Base-by-base conservation (phyloP, 2,888 invertebrate species). In the Noctua janthe region DNA sequence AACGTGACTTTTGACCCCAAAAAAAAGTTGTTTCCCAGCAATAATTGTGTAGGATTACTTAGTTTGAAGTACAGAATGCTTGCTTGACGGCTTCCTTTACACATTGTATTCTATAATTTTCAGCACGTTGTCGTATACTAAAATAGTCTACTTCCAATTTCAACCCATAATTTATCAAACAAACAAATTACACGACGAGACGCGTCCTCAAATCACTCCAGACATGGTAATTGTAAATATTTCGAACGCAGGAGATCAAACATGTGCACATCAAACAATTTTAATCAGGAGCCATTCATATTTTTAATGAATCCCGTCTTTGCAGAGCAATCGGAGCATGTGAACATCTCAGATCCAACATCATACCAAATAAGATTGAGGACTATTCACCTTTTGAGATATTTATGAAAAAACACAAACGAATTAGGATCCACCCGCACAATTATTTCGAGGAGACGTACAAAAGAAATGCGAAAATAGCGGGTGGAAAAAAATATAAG, bases 351-450 rank as follows among this genome's bases (percentile, higher is more conserved):
- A 90, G 91, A 92, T 91, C 90, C 70, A 71, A 79, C 69, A 91
- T 89, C 91, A 69, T 43, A 23, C 75, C 70, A 90, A 88, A 88
- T 87, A 90, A 90, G 90, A 89, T 90, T 80, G 73, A 83, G 76
- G 83, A 81, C 90, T 90, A 87, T 88, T 85, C 89, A 93, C 92
- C 93, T 91, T 92, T 90, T 91, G 91, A 90, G 90, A 91, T 92
- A 90, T 91, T 90, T 91, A 92, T 90, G 90, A 93, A 93, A 94
- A 93, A 92, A 92, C 89, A 91, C 91, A 92, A 94, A 93, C 92
- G 93, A 95, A 95, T 95, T 94, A 94, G 92, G 85, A 86, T 10
- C 88, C 91, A 84, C 93, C 94, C 94, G 92, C 94, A 94, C 94
- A 95, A 96, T 96, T 95, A 95, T 95, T 94, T 94, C 93, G 87